phyloP scores from a whole-genome alignment of 1,140 invertebrate species.

The Solenopsis invicta region DNA sequence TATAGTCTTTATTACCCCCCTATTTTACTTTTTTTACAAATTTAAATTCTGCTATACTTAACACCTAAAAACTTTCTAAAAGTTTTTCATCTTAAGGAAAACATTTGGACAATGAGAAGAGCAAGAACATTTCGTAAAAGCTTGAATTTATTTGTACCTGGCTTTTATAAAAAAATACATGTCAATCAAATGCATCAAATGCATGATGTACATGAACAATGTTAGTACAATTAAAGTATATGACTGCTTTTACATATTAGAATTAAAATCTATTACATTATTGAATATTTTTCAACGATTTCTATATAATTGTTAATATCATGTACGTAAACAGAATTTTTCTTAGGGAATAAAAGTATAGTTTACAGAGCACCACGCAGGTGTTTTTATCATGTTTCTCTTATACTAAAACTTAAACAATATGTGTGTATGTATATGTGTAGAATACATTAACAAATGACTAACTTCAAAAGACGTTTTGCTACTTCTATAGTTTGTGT shows the following conservation, averaged over 20 bases:
- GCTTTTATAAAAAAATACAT: constrained; percentile 85
- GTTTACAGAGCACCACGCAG: constrained; percentile 12
- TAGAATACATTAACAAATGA: neutral
- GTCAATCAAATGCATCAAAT: constrained; percentile 67
- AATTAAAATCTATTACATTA: constrained; percentile 68
- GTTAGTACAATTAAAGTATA: constrained; percentile 61
- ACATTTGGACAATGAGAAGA: neutral
- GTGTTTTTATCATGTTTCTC: neutral
- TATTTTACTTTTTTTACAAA: too few relatives aligned
- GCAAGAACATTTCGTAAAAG: constrained; percentile 77
- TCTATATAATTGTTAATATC: constrained; percentile 60
- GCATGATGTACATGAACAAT: constrained; percentile 79
- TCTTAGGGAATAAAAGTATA: constrained; percentile 42
- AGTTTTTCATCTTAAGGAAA: neutral
- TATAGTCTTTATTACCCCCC: too few relatives aligned
- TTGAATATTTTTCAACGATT: constrained; percentile 64
- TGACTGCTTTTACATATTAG: constrained; percentile 64
- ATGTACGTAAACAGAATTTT: constrained; percentile 17
- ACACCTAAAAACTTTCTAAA: too few relatives aligned
- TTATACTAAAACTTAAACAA: neutral
- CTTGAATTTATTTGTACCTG: constrained; percentile 82
- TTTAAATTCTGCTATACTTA: too few relatives aligned
- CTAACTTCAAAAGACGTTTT: neutral
- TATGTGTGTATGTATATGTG: neutral
- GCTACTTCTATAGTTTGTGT: neutral